A percentile compares a stretch with the other conserved stretches of the same genome.
These are phyloP conservation scores for Mionectes macconnelli DNA, from an alignment of 2,113 vertebrate species.

Conservation along the genomic window DNA sequence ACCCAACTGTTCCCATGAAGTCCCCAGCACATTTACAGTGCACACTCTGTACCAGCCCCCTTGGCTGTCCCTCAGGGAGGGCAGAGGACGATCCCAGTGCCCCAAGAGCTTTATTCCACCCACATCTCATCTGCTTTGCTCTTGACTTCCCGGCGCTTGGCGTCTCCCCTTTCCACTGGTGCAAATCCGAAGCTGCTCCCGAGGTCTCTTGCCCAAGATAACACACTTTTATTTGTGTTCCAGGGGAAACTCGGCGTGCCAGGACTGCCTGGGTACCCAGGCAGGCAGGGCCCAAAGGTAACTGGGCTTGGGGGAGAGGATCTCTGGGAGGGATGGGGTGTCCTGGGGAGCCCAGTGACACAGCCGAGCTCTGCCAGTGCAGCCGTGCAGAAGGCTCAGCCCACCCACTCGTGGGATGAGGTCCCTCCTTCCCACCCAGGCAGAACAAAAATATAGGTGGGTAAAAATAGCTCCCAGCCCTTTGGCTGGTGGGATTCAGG, in stretches of 20 bases:
- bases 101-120: background rate
- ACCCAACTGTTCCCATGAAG: fast-evolving
- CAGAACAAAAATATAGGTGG: background rate
- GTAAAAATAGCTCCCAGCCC: background rate
- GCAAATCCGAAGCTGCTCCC: background rate
- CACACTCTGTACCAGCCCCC: background rate
- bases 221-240: background rate
- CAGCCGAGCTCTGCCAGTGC: background rate
- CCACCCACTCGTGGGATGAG: fast-evolving
- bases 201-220: background rate
- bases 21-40: fast-evolving
- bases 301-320: background rate
- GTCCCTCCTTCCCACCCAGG: background rate
- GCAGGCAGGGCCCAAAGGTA: constrained; percentile 97
- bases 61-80: background rate
- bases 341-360: background rate
- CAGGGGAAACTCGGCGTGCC: constrained; percentile 97
- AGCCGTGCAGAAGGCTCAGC: background rate
- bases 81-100: background rate
- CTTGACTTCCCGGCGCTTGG: background rate
- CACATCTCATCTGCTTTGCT: fast-evolving
- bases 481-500: background rate
- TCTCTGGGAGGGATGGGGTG: fast-evolving
- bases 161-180: background rate
- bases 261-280: constrained; percentile 92